Percentiles rank a stretch among this genome's conserved stretches.
phyloP scores from a whole-genome alignment of 2,888 invertebrate species.

The Chloroclystis v-ata region DNA sequence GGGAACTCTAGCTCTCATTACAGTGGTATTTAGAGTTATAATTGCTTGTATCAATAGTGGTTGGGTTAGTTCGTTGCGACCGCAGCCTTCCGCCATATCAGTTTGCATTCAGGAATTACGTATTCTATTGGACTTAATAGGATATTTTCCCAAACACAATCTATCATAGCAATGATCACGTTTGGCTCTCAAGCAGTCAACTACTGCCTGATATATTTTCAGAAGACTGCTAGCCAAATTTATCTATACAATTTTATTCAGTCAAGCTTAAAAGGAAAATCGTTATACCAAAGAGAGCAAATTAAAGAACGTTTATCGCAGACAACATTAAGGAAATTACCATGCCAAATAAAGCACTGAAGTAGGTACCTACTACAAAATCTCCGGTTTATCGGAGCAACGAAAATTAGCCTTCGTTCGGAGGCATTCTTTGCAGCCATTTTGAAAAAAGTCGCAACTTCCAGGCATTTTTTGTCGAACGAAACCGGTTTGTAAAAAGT shows the following conservation, averaged over 20 bases:
- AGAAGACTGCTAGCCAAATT: neutral
- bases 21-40: slow-evolving; percentile 22
- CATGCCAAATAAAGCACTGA: slow-evolving; percentile 8
- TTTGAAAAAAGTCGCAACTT: slow-evolving; percentile 26
- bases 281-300: neutral
- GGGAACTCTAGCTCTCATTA: slow-evolving; percentile 11
- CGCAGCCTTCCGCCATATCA: slow-evolving; percentile 54
- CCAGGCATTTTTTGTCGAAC: slow-evolving; percentile 27
- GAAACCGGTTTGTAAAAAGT: slow-evolving; percentile 28
- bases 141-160: slow-evolving; percentile 12
- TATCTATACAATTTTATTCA: neutral
- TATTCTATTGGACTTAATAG: slow-evolving; percentile 6
- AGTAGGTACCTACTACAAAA: neutral
- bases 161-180: neutral
- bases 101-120: slow-evolving; percentile 30
- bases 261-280: neutral
- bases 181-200: neutral
- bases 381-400: slow-evolving; percentile 33
- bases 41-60: slow-evolving; percentile 17
- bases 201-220: neutral
- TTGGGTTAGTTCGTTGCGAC: slow-evolving; percentile 30
- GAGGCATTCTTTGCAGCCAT: slow-evolving; percentile 26
- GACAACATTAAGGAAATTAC: slow-evolving; percentile 5
- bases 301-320: neutral
- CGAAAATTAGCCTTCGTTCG: slow-evolving; percentile 33